Base-by-base conservation (phyloP, 2,113 vertebrate species). In the Scophthalmus maximus region DNA sequence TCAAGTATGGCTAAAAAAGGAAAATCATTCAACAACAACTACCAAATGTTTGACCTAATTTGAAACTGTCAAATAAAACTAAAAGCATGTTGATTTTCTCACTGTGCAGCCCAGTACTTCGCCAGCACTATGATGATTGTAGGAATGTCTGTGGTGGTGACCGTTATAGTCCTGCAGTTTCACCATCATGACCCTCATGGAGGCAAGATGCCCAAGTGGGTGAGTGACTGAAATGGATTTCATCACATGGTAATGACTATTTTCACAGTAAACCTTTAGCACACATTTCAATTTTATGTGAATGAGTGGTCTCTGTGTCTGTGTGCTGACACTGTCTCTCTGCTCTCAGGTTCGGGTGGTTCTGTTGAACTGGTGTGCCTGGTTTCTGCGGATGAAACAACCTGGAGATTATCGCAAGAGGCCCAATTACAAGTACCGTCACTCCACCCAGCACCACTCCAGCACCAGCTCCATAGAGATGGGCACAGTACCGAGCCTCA, bases 321-420 rank as follows among this genome's bases (percentile, higher is more conserved):
- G 23, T 63, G 30, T 5, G 7, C 3, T 64, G 6, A n/a, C 1
- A 3, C 6, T 20, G 18, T 9, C 27, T 47, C 15, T 86, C 5
- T 66, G 8, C 30, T 38, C 46, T n/a, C 86, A 99, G 97, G 96
- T 96, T 12, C 94, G 96, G 40, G 91, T 97, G 60, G 91, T 99
- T 78, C 93, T 99, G 8, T 91, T 99, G 76, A 98, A 98, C 79
- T 99, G 97, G 97, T 98, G 97, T 5, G 97, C 97, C 1, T 99
- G 97, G 97, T 99, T 99, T 78, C 95, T 99, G 59, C 94, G 97
- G 40, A 99, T 99, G 97, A 97, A 96, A 63, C 93, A 96, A 67
- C 97, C 97, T 0, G 96, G 96, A 0, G 95, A 97, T 70, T 95
- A 97, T 1, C 95, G 93, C 29, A 95, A 95, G 6, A 94, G 93